Base-by-base conservation (phyloP, 2,888 invertebrate species). In the Andrena minutula region DNA sequence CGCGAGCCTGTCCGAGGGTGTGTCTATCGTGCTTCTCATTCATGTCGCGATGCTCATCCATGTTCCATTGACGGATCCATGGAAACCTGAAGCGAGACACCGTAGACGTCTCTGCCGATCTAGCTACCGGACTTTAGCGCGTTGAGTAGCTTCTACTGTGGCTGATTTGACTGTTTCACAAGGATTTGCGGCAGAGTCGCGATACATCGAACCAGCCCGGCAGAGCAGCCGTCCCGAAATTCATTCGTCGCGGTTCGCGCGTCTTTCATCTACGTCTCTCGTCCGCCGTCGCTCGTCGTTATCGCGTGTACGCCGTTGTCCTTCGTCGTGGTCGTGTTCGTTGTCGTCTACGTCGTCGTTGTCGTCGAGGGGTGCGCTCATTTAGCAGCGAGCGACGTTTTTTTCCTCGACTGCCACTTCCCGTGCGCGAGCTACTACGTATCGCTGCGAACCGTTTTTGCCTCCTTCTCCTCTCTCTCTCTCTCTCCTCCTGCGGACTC, bases 361-460 rank as follows among this genome's bases (percentile, higher is more conserved):
- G 61, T 64, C 65, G 77, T 71, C 76, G 86, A 72, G 75, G 86
- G 77, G 69, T 63, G 77, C 78, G 86, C 90, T 91, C 91, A 91
- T 91, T 91, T 90, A 90, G 87, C 88, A 82, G 76, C 77, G 86
- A 77, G 84, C 86, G 20, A 56, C 75, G 47, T 58, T 76, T 70
- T 65, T 30, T 71, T 79, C 56, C 30, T 26, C 26, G 56, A 26
- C 79, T 61, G 73, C 82, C 82, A 83, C 88, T 90, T 90, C 90
- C 84, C 89, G 88, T 79, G 85, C 79, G 76, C 80, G 83, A 81
- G 75, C 78, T 64, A 75, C 77, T 56, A 75, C 85, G 83, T 89
- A 91, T 91, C 90, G 90, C 88, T 87, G 88, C 85, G 85, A 83
- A 86, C 69, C 74, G 72, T 90, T 92, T 92, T 92, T 91, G 90